These are phyloP conservation scores for Bombus confusus DNA, from an alignment of 1,140 invertebrate species.

Conservation along the genomic window DNA sequence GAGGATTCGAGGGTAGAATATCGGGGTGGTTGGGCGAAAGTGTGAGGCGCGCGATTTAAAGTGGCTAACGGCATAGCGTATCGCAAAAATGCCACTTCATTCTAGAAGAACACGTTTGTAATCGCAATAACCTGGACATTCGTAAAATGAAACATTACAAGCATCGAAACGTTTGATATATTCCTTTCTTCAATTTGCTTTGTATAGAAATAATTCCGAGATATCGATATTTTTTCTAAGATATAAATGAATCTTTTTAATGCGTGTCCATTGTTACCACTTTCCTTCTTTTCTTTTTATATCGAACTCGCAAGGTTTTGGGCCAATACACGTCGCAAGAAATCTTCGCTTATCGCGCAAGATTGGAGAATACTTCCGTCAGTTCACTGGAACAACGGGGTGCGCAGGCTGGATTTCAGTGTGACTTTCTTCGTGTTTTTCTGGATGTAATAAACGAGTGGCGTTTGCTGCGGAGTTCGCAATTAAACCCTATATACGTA, in stretches of 20 bases:
- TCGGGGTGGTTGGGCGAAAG: constrained; percentile 40
- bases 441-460: constrained; percentile 71
- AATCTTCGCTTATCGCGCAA: not conserved
- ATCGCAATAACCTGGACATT: not conserved
- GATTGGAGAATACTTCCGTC: not conserved
- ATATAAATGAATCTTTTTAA: too few species aligned
- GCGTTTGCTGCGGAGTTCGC: constrained; percentile 67
- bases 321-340: too few species aligned
- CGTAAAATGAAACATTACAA: not conserved
- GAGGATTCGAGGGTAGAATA: constrained; percentile 72
- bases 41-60: constrained; percentile 76
- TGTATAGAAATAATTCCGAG: too few species aligned
- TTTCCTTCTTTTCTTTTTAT: too few species aligned
- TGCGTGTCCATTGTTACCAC: too few species aligned
- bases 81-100: constrained; percentile 19
- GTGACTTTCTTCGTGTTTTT: constrained; percentile 49
- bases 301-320: not conserved
- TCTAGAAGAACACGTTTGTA: not conserved
- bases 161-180: not conserved
- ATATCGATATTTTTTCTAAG: too few species aligned
- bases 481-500: constrained; percentile 72
- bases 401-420: constrained; percentile 2
- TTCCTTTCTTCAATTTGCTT: too few species aligned
- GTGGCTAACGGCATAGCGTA: constrained; percentile 47
- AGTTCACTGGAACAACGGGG: constrained; percentile 13